phyloP scores from a whole-genome alignment of 2,888 invertebrate genomes.

The Corbicula japonica region DNA sequence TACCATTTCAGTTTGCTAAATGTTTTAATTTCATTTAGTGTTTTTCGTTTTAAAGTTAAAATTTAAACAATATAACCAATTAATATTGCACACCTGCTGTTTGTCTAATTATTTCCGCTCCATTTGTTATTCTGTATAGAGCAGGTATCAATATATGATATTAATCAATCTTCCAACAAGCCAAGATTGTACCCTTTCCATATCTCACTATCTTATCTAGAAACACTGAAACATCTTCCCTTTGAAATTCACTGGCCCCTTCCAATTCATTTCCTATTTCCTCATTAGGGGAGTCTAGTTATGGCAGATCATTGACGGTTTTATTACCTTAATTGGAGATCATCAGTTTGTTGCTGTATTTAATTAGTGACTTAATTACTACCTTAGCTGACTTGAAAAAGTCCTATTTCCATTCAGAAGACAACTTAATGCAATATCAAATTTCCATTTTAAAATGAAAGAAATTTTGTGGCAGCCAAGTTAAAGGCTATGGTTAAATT shows the following conservation, averaged over 20 bases:
- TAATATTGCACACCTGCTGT: constrained; percentile 15
- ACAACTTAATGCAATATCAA: no score
- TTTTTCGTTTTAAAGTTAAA: no score
- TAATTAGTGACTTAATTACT: constrained; percentile 38
- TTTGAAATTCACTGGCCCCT: constrained; percentile 30
- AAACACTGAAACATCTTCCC: constrained; percentile 31
- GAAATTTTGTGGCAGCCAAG: no score
- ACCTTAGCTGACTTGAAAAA: background rate
- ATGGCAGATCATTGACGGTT: constrained; percentile 22
- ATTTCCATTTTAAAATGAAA: no score
- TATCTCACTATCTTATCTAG: constrained; percentile 19
- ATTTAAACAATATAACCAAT: no score
- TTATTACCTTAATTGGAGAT: constrained; percentile 32
- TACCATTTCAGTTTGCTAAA: no score
- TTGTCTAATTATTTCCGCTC: constrained; percentile 12
- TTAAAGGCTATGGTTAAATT: no score
- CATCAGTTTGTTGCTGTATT: constrained; percentile 16
- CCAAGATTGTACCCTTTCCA: constrained; percentile 26
- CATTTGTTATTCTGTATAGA: background rate
- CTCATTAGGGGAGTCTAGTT: constrained; percentile 15
- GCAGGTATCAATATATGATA: background rate
- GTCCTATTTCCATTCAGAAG: no score
- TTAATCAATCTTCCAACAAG: constrained; percentile 29
- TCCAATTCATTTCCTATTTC: constrained; percentile 30
- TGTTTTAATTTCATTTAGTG: no score